Base-by-base conservation (phyloP, 1,140 invertebrate genomes). In the Muscidifurax raptorellus region DNA sequence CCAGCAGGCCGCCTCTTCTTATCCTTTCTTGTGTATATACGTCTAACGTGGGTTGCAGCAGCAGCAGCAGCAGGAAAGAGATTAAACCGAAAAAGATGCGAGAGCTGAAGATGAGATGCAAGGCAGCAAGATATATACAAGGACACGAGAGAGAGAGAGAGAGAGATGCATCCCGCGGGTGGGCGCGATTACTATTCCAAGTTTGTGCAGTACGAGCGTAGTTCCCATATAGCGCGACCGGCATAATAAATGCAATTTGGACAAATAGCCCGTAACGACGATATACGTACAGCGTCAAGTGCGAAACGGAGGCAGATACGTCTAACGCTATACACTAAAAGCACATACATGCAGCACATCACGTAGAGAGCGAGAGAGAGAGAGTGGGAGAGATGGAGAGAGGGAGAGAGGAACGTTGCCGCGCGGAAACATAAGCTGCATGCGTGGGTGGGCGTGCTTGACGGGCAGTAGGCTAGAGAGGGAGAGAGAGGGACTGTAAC, bases 71-170 rank as follows among this genome's bases (percentile, higher is more conserved):
- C 18, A 3, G 22, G 6, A 59, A 0, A 59, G 52, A 7, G 52
- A 22, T 22, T 15, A 7, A 40, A 40, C 0, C 22, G 22, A n/a
- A 22, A 59, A 18, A n/a, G 6, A 18, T 5, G 52, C 15, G 52
- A n/a, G 52, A n/a, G n/a, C n/a, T n/a, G 6, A 18, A 59, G 52
- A 59, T 59, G 47, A 52, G 15, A 59, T n/a, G 18, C 44, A 2
- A 2, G 44, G 10, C 4, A 40, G 40, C 4, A 40, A 40, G 40
- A 40, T 47, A 47, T 13, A 47, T 59, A 10, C 64, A 83, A 81
- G 66, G 85, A 86, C 87, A 86, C 81, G 86, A 77, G 71, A 80
- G 79, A 5, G 36, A 40, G 13, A 47, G 44, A 47, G 47, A 18
- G 12, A 18, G 13, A 7, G 52, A 59, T 22, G 47, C 47, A 15